Evolutionary conservation across 1,140 invertebrate species (phyloP).

Genomic region (Macrotrachela quadricornifera): DNA sequence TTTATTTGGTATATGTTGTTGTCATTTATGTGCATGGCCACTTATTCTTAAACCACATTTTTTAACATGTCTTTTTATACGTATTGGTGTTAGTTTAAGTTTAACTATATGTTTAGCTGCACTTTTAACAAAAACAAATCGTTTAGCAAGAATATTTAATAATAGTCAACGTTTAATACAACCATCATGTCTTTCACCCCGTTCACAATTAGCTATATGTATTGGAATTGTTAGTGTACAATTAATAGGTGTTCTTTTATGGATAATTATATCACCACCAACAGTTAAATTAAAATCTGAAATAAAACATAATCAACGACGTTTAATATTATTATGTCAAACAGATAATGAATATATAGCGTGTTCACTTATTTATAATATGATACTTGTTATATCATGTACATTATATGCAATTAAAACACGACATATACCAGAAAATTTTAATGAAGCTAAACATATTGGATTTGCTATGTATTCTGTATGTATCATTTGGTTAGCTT

Average conservation of each 20-base stretch:
- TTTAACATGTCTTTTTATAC: constrained; percentile 38
- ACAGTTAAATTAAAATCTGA: neutral
- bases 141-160: constrained; percentile 51
- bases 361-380: constrained; percentile 50
- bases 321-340: constrained; percentile 6
- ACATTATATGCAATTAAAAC: constrained; percentile 54
- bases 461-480: constrained; percentile 89
- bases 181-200: constrained; percentile 72
- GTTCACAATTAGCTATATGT: constrained; percentile 75
- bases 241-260: constrained; percentile 15
- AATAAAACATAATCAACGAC: neutral
- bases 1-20: constrained; percentile 16
- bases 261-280: constrained; percentile 5
- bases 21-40: constrained; percentile 14
- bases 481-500: constrained; percentile 52
- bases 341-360: constrained; percentile 34
- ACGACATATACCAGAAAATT: constrained; percentile 75
- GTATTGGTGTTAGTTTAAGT: constrained; percentile 45
- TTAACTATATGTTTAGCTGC: constrained; percentile 50
- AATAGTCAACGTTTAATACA: constrained; percentile 42
- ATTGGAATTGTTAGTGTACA: constrained; percentile 41
- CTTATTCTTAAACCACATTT: constrained; percentile 37
- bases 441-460: constrained; percentile 78
- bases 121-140: constrained; percentile 52
- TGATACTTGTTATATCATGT: constrained; percentile 47